Base-by-base conservation (phyloP, 2,888 invertebrate species). In the Athripsodes cinereus region DNA sequence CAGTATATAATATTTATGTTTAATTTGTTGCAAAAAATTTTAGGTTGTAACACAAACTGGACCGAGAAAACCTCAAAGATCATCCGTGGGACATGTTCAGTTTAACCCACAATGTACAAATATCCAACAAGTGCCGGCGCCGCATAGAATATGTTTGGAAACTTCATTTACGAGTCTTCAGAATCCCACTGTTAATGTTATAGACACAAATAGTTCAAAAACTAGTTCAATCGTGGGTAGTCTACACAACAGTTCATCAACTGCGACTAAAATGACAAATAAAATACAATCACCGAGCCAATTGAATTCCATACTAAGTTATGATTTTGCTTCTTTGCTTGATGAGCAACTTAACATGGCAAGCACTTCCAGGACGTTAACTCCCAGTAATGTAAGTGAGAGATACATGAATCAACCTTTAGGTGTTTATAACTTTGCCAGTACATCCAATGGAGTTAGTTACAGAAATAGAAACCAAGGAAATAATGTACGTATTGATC, bases 41-140 rank as follows among this genome's bases (percentile, higher is more conserved):
- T 71, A 87, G 87, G 87, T 87, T 84, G 81, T 87, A 84, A 86
- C 86, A 63, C 83, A 87, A 67, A 81, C 87, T 70, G 90, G 90
- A 52, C 90, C 90, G 63, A 83, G 86, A 61, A 91, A 90, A 72
- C 90, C 90, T 11, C 87, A 87, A 69, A 80, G 88, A 68, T 70
- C 64, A 58, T 67, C 63, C 65, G 68, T 63, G 52, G 55, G 52
- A n/a, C 49, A 71, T 69, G 8, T 74, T 69, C 69, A 74, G 66
- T 72, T 80, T 64, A 74, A 73, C 75, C 61, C 66, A 67, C 65
- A 64, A 71, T 79, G 73, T 55, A 72, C 67, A 63, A 69, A 70
- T 51, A 63, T 59, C 21, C 50, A 70, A 69, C 61, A 70, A 64
- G 59, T 74, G 64, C 69, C 74, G 34, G 79, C 79, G 35, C 81